Base-by-base conservation (phyloP, 2,888 invertebrate species). In the Nemotelus pantherinus region DNA sequence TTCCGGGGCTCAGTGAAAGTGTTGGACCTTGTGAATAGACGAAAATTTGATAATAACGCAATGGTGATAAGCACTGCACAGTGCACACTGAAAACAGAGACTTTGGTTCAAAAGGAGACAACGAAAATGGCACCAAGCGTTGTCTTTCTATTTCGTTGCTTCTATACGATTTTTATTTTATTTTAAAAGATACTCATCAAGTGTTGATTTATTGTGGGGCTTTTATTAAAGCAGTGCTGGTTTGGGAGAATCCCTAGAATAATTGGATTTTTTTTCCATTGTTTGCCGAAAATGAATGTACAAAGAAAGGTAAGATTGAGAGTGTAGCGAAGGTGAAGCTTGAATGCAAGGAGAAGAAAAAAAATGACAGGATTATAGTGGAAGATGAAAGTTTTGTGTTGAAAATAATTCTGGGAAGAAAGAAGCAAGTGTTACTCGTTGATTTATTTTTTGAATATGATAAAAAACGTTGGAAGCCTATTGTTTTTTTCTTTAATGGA, bases 181-280 rank as follows among this genome's bases (percentile, higher is more conserved):
- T 25, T 25, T 25, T 25, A 53, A 53, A n/a, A n/a, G n/a, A 53
- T 53, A 41, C 64, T 47, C 67, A 25, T 67, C 67, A 47, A 6
- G 67, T 9, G 67, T 47, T 67, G 67, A 67, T 67, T 67, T 67
- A 67, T 67, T 48, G 67, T 45, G 4, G 39, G 5, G 5, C 41
- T 3, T 63, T 63, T 41, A 63, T 63, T 63, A 63, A 7, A 63
- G 39, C 43, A 63, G 63, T 5, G 6, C 3, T 10, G 63, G 39
- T 58, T n/a, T 63, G 4, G 25, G n/a, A 10, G 63, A 43, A 25
- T 41, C 43, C 7, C 25, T 43, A 4, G 63, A 63, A 41, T 43
- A 63, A 41, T 63, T 41, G 43, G 43, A 39, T 41, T 63, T 58
- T 58, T n/a, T 58, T 64, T 67, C n/a, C 43, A 10, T 10, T 53